Evolutionary conservation across 2,888 invertebrate genomes (phyloP), one percentile per base, ranked within the genome.

Genomic region (Cyclophora punctaria): DNA sequence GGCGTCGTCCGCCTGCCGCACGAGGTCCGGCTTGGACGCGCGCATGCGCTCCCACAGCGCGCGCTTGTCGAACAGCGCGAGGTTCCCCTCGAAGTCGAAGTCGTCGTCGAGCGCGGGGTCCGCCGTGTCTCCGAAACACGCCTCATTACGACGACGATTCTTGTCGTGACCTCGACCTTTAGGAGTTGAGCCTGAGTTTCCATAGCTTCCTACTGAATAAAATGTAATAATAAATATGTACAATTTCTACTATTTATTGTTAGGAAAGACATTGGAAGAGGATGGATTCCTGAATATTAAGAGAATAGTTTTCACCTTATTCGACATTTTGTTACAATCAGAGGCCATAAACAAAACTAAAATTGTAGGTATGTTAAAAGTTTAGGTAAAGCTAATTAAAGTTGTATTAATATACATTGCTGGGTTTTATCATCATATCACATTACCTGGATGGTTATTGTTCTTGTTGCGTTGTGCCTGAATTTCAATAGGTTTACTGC

Each of bases 61-160:
- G 52, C 69, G 74, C 83, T 97, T 97, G 83, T 97, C 94, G 83
- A 98, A 98, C 46, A 98, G 87, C 34, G 96, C 96, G 50, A 97
- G 89, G 87, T 97, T 98, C 59, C 96, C 96, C 75, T 98, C 97
- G 90, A 98, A 97, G 89, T 98, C 97, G 88, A 98, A 98, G 67
- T 98, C 97, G 73, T 93, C 90, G 60, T 84, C 89, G 48, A 92
- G 77, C 59, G 90, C 82, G 48, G 90, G 90, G 49, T 92, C 91
- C 60, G 93, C 93, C 5, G 92, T 84, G 44, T 93, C 92, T 35
- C 94, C 95, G 83, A 96, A 95, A 73, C 95, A 95, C 50, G 93
- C 93, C 73, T 94, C 94, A 78, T 94, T 92, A 63, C 91, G 90
- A 68, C 91, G 83, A 50, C 90, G 85, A 65, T 83, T 83, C 67